Base-by-base conservation (phyloP, 2,113 vertebrate genomes). In the Geococcyx californianus region DNA sequence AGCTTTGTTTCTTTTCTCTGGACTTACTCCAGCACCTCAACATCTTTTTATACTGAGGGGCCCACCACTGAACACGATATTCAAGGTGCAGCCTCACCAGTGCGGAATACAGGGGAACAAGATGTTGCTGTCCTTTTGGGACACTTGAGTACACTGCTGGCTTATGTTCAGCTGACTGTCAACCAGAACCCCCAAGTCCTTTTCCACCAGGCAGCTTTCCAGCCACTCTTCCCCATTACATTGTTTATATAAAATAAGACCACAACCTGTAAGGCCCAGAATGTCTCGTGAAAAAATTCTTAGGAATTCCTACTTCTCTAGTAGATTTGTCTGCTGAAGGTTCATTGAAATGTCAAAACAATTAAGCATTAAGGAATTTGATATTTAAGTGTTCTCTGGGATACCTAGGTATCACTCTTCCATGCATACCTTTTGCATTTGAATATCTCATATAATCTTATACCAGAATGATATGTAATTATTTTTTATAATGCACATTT, bases 361-460 rank as follows among this genome's bases (percentile, higher is more conserved):
- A 56, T 23, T 64, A 69, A 34, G 6, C 12, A 4, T 0, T 33
- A 54, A 28, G 2, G 1, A 78, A 7, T 79, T 52, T 1, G 6
- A 6, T 51, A 56, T 59, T 84, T 82, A 28, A 62, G 79, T 26
- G 18, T 25, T 60, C 72, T 73, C 33, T 38, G 26, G 1, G 21
- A 34, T 36, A 62, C 58, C 3, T 77, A 4, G 1, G 2, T 31
- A 3, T 6, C 66, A 56, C 13, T 64, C 19, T 64, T 80, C 17
- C 2, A 62, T 36, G 19, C 9, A 31, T 60, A 84, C 1, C 4
- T 69, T 63, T 62, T 66, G 9, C 12, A 67, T 40, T 62, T 67
- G 7, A 51, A 33, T 56, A 40, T 72, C 11, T 52, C 2, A 1
- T 54, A 36, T 40, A 66, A 66, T 24, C 2, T 34, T 68, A 44